Evolutionary conservation across 2,797 vertebrate species (phyloP), one percentile per base, ranked within the genome.

Genomic region (Mus minutoides): DNA sequence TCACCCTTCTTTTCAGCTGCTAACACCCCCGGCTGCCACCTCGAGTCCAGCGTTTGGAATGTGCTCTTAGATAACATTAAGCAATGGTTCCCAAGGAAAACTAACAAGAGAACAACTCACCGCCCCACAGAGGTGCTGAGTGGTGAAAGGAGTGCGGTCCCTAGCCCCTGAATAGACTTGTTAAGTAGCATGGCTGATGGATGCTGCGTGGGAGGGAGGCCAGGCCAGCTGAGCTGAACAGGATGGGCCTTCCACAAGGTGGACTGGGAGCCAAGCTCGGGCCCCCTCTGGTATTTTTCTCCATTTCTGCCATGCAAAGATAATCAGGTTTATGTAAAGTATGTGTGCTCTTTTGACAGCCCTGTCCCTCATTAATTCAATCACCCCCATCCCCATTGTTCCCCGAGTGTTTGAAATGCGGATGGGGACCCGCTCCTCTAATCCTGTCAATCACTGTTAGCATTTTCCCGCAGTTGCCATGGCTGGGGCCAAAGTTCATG

Each of bases 271-370:
- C 98, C 98, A 98, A 99, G 98, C 98, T 98, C 96, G 96, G 96
- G 98, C 98, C 98, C 98, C 98, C 98, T 98, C 98, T 98, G 97
- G 97, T 98, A 71, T 98, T 96, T 98, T 98, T 73, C 98, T 99
- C 99, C 99, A 98, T 99, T 99, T 99, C 99, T 99, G 99, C 99
- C 99, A 99, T 99, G 99, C 99, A 99, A 99, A 99, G 99, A 99
- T 99, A 99, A 99, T 99, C 99, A 99, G 99, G 99, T 99, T 99
- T 99, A 99, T 99, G 99, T 99, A 99, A 99, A 99, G 99, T 99
- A 99, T 99, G 99, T 99, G 99, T 99, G 99, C 99, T 99, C 99
- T 99, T 99, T 99, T 99, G 99, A 99, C 99, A 99, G 99, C 99
- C 99, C 98, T 98, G 99, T 99, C 99, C 99, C 99, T 99, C 99